Evolutionary conservation across 2,113 vertebrate genomes (phyloP).

Genomic region (Poeciliopsis occidentalis): DNA sequence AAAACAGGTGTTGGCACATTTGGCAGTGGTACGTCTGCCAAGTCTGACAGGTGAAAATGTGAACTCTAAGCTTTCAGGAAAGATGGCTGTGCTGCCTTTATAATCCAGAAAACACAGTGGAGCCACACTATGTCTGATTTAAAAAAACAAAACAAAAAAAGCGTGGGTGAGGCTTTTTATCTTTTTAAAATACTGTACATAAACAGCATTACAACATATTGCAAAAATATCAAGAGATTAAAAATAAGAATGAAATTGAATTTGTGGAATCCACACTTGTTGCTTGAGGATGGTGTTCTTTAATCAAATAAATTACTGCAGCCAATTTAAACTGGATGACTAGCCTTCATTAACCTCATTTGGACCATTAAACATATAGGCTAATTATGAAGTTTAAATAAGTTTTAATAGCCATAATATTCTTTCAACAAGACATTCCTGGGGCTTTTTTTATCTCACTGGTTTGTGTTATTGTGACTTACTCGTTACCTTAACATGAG

Average conservation of each 20-base stretch:
- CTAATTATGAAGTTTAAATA: slow-evolving; percentile 9
- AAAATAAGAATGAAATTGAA: background rate
- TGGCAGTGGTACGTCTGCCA: too few species aligned
- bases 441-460: background rate
- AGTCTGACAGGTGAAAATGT: too few species aligned
- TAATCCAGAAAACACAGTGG: too few species aligned
- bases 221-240: background rate
- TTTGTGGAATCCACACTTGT: background rate
- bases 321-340: slow-evolving; percentile 24
- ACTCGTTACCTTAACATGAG: background rate
- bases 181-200: background rate
- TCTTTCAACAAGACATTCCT: background rate
- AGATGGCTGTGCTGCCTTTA: too few species aligned
- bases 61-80: too few species aligned
- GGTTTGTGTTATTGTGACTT: background rate
- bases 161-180: too few species aligned
- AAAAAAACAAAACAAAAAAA: too few species aligned
- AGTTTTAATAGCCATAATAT: slow-evolving; percentile 10
- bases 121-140: too few species aligned
- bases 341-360: slow-evolving; percentile 24
- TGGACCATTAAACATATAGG: slow-evolving; percentile 12
- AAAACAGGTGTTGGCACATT: too few species aligned
- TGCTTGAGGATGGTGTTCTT: slow-evolving; percentile 20
- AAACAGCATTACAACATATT: background rate
- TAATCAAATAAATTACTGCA: slow-evolving; percentile 36